Evolutionary conservation across 1,140 invertebrate genomes (phyloP).

Genomic region (Leptinotarsa defecta): DNA sequence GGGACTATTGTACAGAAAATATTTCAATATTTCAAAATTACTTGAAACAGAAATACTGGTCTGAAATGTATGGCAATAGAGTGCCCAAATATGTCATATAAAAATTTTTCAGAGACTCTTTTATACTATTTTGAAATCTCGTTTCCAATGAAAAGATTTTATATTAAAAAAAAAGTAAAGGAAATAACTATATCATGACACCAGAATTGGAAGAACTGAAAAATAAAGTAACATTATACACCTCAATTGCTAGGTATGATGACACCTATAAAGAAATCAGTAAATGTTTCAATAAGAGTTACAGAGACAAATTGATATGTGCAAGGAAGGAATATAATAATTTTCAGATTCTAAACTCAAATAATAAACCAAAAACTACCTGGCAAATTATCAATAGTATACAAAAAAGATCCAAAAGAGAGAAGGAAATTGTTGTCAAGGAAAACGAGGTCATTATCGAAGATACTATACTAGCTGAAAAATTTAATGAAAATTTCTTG

Average conservation of each 20-base stretch:
- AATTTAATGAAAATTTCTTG: constrained; percentile 5
- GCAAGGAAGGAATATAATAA: constrained; percentile 14
- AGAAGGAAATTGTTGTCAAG: constrained; percentile 11
- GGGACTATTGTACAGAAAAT: constrained; percentile 16
- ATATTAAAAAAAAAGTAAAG: constrained; percentile 21
- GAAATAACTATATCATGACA: constrained; percentile 13
- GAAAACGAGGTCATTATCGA: constrained; percentile 9
- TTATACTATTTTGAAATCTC: constrained; percentile 14
- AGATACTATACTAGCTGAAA: constrained; percentile 11
- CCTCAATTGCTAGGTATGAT: constrained; percentile 16
- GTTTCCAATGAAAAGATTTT: constrained; percentile 11
- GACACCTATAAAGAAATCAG: constrained; percentile 4
- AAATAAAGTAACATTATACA: constrained; percentile 18
- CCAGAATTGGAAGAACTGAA: background rate
- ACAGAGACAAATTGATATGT: background rate
- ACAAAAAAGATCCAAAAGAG: constrained; percentile 9
- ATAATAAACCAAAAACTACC: constrained; percentile 6
- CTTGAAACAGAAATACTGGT: background rate
- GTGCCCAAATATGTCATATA: background rate
- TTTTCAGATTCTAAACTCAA: constrained; percentile 10
- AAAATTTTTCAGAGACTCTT: constrained; percentile 12
- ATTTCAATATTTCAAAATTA: constrained; percentile 13
- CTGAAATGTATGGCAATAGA: constrained; percentile 14
- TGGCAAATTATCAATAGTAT: constrained; percentile 12
- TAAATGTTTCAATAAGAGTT: constrained; percentile 14